Percentiles rank a stretch among this genome's conserved stretches.
Conservation (phyloP, 2,797 vertebrate species). For the Holocentrus rufus region DNA sequence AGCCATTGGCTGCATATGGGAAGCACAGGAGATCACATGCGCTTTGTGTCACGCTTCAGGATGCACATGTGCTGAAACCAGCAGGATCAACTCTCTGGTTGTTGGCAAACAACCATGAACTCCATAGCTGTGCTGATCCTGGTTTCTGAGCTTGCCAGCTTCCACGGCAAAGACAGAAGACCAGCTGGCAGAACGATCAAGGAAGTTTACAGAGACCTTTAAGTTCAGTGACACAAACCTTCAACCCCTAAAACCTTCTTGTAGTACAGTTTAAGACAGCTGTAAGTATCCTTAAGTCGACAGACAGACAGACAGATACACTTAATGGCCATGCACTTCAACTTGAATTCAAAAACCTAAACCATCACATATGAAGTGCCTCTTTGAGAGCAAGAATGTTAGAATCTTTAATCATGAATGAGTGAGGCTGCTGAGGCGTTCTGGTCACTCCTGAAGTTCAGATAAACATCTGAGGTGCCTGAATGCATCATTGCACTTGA, state of each 20-base stretch:
- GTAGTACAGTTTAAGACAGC: too few relatives aligned
- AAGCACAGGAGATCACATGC: constrained; percentile 18
- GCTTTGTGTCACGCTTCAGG: constrained; percentile 21
- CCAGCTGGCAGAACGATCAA: background rate
- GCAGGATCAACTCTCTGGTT: constrained; percentile 6
- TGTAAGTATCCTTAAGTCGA: too few relatives aligned
- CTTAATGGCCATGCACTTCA: background rate
- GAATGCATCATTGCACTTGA: background rate
- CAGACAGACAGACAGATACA: background rate
- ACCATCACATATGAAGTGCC: too few relatives aligned
- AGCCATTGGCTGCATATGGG: background rate
- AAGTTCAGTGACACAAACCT: background rate
- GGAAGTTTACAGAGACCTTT: background rate
- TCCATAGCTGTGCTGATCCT: background rate
- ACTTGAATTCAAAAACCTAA: background rate
- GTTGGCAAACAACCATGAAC: background rate
- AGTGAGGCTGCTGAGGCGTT: background rate
- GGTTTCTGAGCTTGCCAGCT: background rate
- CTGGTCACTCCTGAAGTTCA: constrained; percentile 11
- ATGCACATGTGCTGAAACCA: constrained; percentile 47
- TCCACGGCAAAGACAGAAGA: too few relatives aligned
- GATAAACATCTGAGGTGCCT: background rate
- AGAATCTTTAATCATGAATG: background rate
- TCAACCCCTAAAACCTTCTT: too few relatives aligned
- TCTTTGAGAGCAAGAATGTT: background rate